These are phyloP conservation scores for Marronus borbonicus DNA, from an alignment of 2,888 invertebrate genomes.

Conservation along the genomic window DNA sequence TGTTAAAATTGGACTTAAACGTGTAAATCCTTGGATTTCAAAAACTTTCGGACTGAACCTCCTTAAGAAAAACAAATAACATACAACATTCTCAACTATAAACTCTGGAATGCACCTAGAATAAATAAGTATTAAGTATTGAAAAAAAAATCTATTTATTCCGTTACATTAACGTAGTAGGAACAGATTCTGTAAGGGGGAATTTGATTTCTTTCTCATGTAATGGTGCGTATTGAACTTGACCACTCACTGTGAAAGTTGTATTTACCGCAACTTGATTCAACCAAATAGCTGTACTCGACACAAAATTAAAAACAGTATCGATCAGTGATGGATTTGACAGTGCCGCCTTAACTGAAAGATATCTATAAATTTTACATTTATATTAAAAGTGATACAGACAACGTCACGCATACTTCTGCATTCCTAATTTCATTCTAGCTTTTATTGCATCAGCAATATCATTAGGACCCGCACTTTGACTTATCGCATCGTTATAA, in stretches of 20 bases:
- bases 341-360: conserved; percentile 83
- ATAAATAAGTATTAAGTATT: background rate
- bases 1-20: conserved; percentile 81
- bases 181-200: conserved; percentile 77
- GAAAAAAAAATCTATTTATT: background rate
- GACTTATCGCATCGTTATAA: conserved; percentile 78
- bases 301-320: conserved; percentile 82
- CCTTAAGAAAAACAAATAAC: conserved; percentile 83
- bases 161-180: conserved; percentile 78
- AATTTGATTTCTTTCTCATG: conserved; percentile 74
- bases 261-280: conserved; percentile 82
- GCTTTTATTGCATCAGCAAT: conserved; percentile 76
- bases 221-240: conserved; percentile 76
- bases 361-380: conserved; percentile 72
- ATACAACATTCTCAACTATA: conserved; percentile 89
- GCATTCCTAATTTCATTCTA: conserved; percentile 77
- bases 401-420: conserved; percentile 71
- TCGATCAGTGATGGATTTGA: conserved; percentile 83
- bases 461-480: conserved; percentile 72
- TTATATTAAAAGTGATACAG: conserved; percentile 35
- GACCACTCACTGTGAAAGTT: conserved; percentile 62
- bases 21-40: conserved; percentile 78
- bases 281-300: conserved; percentile 89
- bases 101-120: conserved; percentile 90
- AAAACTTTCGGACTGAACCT: conserved; percentile 77